phyloP scores from a whole-genome alignment of 1,140 invertebrate genomes.

The Drosophila grimshawi region DNA sequence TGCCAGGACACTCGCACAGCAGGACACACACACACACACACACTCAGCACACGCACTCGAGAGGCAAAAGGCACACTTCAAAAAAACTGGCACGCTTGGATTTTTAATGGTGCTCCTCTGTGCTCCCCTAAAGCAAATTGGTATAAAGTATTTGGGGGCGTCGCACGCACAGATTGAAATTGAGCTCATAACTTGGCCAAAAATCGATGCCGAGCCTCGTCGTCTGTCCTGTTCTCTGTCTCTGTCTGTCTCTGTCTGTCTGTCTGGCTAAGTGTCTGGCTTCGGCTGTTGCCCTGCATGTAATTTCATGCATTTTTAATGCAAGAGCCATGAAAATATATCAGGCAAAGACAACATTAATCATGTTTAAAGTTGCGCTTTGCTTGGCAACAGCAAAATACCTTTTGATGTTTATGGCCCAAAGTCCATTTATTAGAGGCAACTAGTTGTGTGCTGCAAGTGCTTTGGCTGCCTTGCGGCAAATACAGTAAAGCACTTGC shows the following conservation, averaged over 20 bases:
- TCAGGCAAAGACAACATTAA: constrained; percentile 57
- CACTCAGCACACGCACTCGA: constrained; percentile 10
- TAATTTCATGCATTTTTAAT: constrained; percentile 74
- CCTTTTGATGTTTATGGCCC: constrained; percentile 11
- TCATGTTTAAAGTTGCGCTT: constrained; percentile 60
- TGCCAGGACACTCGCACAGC: constrained; percentile 35
- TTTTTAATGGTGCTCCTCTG: constrained; percentile 57
- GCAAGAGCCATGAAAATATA: constrained; percentile 63
- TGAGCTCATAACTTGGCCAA: constrained; percentile 21
- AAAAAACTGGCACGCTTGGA: constrained; percentile 59
- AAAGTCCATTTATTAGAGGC: constrained; percentile 67
- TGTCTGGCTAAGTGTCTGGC: background rate
- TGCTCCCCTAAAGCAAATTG: constrained; percentile 36
- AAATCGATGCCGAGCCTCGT: constrained; percentile 5
- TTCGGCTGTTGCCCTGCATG: constrained; percentile 36
- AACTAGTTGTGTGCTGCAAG: constrained; percentile 46
- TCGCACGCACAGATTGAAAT: constrained; percentile 3
- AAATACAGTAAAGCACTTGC: background rate
- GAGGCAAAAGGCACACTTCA: constrained; percentile 37
- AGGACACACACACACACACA: constrained; percentile 2
- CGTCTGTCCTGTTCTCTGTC: background rate
- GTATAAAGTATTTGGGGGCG: constrained; percentile 11
- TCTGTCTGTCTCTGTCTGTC: background rate
- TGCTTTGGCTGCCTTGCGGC: constrained; percentile 5
- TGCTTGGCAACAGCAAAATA: constrained; percentile 8